phyloP scores from a whole-genome alignment of 2,113 vertebrate species.

The Prionailurus viverrinus region DNA sequence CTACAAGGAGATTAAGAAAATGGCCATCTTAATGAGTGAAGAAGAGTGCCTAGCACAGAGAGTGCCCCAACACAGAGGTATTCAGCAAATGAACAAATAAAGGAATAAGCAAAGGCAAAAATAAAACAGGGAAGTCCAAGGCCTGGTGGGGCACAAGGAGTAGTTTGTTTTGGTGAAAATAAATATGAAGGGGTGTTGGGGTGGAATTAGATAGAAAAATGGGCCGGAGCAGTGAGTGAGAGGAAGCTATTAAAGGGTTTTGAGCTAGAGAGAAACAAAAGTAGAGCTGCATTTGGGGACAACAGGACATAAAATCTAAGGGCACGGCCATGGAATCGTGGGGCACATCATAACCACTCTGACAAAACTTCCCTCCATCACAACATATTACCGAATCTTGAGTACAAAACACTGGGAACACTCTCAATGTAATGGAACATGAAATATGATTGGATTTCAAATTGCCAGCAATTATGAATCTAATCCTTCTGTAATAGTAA shows the following conservation, averaged over 20 bases:
- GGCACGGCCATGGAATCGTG: not conserved
- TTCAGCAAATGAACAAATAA: not conserved
- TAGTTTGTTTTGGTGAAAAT: not conserved
- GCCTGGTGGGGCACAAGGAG: not conserved
- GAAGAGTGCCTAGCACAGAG: not conserved
- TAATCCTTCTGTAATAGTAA: not conserved
- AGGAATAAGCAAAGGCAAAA: not conserved
- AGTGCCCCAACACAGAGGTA: not conserved
- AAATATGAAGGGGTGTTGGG: not conserved
- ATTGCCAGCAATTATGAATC: not conserved
- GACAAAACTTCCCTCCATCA: not conserved
- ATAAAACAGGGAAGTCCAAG: not conserved
- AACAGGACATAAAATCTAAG: not conserved
- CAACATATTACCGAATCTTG: not conserved
- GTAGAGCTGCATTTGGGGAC: not conserved
- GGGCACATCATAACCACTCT: not conserved
- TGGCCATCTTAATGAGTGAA: not conserved
- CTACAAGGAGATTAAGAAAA: not conserved
- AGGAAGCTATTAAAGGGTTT: not conserved
- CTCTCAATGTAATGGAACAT: not conserved
- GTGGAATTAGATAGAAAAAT: not conserved
- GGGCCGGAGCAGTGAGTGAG: not conserved
- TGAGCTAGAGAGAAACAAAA: not conserved
- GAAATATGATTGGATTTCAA: not conserved
- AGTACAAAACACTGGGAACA: not conserved